Percentiles rank a stretch among this genome's conserved stretches.
phyloP scores from a whole-genome alignment of 2,797 vertebrate species.

The Phalanger gymnotis region DNA sequence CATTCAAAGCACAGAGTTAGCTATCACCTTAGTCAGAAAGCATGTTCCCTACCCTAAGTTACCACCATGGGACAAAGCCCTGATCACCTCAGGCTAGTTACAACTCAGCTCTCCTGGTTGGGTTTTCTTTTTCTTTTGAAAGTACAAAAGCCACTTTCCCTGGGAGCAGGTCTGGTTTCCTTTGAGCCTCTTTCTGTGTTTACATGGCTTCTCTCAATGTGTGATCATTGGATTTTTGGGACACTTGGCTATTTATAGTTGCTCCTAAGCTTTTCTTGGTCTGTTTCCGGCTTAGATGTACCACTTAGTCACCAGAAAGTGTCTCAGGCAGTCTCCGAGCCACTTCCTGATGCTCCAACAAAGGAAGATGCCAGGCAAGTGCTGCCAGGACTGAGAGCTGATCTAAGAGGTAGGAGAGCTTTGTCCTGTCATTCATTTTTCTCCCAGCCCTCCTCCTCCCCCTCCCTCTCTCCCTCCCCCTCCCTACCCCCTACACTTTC shows the following conservation, averaged over 20 bases:
- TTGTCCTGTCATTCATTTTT: background rate
- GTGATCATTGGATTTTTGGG: slow-evolving; percentile 69
- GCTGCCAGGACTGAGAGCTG: slow-evolving; percentile 20
- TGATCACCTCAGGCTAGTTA: background rate
- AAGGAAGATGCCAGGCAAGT: slow-evolving; percentile 51
- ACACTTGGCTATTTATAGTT: slow-evolving; percentile 84
- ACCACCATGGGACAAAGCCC: background rate
- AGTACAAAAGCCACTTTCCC: slow-evolving; percentile 24
- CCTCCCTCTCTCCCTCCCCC: too few species aligned
- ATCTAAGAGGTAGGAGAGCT: slow-evolving; percentile 19
- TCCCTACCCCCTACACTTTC: too few species aligned
- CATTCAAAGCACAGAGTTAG: background rate
- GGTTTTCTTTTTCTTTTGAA: background rate
- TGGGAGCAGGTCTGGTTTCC: slow-evolving; percentile 51
- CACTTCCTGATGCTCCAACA: slow-evolving; percentile 69
- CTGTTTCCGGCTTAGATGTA: slow-evolving; percentile 85
- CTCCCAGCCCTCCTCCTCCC: background rate
- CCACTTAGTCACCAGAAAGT: slow-evolving; percentile 82
- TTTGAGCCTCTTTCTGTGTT: slow-evolving; percentile 26
- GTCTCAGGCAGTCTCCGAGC: slow-evolving; percentile 74
- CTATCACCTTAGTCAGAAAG: background rate
- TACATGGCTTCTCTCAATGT: slow-evolving; percentile 57
- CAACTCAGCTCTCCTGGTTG: background rate
- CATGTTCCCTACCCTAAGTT: background rate
- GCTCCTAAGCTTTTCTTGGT: slow-evolving; percentile 80